These are phyloP conservation scores for Harpalus rubripes DNA, from an alignment of 2,888 invertebrate genomes.

Conservation along the genomic window DNA sequence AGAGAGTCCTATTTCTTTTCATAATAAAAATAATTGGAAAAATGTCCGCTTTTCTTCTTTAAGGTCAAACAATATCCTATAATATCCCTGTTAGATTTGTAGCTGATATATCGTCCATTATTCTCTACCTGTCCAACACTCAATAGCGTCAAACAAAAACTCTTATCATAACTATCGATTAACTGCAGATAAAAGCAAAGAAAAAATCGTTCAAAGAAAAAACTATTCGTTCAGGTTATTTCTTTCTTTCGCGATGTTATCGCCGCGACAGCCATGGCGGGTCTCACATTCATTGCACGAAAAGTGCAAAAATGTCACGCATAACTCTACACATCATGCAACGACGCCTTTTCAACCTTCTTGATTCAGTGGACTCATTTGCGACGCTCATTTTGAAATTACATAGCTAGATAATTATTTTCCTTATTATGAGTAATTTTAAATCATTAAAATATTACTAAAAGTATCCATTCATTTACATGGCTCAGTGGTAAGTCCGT, in stretches of 20 bases:
- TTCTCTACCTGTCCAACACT: slow-evolving; percentile 41
- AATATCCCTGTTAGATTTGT: slow-evolving; percentile 7
- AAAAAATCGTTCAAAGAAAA: slow-evolving; percentile 57
- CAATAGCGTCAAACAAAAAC: slow-evolving; percentile 44
- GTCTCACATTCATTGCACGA: slow-evolving; percentile 61
- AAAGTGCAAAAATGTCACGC: slow-evolving; percentile 65
- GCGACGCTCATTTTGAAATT: slow-evolving; percentile 12
- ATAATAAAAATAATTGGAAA: too few relatives aligned
- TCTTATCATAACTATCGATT: slow-evolving; percentile 57
- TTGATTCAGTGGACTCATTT: slow-evolving; percentile 51
- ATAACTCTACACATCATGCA: slow-evolving; percentile 61
- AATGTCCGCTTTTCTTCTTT: neutral
- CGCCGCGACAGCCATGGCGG: slow-evolving; percentile 20
- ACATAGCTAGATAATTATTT: neutral
- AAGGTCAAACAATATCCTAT: neutral
- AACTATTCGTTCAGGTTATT: slow-evolving; percentile 62
- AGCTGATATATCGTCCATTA: slow-evolving; percentile 30
- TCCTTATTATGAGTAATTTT: neutral
- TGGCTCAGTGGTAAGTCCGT: too few relatives aligned
- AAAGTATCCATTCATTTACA: too few relatives aligned
- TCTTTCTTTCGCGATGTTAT: slow-evolving; percentile 59
- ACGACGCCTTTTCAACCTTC: slow-evolving; percentile 10
- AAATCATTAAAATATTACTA: neutral
- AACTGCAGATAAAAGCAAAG: slow-evolving; percentile 59
- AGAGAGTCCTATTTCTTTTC: too few relatives aligned